phyloP scores from a whole-genome alignment of 92 coral and sea anemone species.

The Heliopora coerulea region DNA sequence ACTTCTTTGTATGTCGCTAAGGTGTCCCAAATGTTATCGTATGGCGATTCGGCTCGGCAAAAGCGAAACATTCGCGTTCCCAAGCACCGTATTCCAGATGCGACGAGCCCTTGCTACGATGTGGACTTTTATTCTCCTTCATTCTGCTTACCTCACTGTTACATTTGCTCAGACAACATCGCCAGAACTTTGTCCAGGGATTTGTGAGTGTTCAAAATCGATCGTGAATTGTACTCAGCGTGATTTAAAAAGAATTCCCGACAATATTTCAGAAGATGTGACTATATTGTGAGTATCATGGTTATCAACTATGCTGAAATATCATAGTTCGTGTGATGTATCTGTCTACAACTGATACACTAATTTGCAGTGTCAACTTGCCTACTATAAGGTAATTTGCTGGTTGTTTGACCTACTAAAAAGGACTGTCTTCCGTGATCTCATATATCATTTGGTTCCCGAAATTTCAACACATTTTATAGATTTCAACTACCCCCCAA shows the following conservation, averaged over 20 bases:
- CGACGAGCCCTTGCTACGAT: neutral
- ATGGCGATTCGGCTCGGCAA: conserved; percentile 1
- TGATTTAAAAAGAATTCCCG: conserved; percentile 11
- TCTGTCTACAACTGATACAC: conserved; percentile 19
- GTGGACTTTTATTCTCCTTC: conserved; percentile 24
- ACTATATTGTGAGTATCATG: conserved; percentile 29
- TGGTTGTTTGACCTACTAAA: neutral
- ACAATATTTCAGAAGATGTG: conserved; percentile 15
- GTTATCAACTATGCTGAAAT: neutral
- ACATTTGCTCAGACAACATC: neutral
- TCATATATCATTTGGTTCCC: conserved; percentile 19
- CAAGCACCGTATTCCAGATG: neutral
- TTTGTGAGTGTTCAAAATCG: conserved; percentile 4
- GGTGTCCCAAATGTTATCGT: conserved; percentile 25
- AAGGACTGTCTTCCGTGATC: conserved; percentile 10
- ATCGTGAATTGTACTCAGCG: conserved; percentile 12
- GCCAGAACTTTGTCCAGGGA: conserved; percentile 6
- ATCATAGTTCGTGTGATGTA: neutral
- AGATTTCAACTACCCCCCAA: neutral
- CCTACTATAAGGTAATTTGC: conserved; percentile 13
- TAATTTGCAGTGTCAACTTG: conserved; percentile 41
- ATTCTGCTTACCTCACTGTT: conserved; percentile 24
- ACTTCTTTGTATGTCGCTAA: conserved; percentile 10
- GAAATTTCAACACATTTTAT: conserved; percentile 9
- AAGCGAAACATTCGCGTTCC: neutral